Evolutionary conservation across 2,797 vertebrate genomes (phyloP).

Genomic region (Neosilurus hyrtlii): DNA sequence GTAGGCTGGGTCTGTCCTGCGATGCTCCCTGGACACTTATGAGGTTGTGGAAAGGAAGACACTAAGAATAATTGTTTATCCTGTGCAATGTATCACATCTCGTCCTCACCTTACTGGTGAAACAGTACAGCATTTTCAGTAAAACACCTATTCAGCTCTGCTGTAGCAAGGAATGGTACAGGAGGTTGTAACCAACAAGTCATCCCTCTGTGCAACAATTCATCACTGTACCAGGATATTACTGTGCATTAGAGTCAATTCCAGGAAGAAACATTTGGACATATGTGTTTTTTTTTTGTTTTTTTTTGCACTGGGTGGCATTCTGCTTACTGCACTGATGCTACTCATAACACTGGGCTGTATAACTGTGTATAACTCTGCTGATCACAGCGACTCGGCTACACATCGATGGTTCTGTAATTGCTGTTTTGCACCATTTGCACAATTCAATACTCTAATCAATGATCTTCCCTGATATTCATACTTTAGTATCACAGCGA

Average conservation of each 20-base stretch:
- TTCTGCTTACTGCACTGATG: conserved; percentile 1
- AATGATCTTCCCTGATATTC: neutral
- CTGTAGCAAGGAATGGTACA: neutral
- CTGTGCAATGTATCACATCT: conserved; percentile 2
- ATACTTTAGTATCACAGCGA: neutral
- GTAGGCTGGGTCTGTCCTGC: neutral
- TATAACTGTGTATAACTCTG: neutral
- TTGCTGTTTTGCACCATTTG: neutral
- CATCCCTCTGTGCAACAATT: neutral
- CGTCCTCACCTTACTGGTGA: neutral
- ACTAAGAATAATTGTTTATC: too few relatives aligned
- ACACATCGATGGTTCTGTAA: neutral
- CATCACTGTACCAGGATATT: conserved; percentile 4
- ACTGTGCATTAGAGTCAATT: neutral
- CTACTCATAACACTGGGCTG: neutral
- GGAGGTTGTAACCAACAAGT: neutral
- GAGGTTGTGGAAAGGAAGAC: neutral
- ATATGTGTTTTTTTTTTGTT: neutral
- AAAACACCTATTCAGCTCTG: neutral
- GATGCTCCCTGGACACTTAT: neutral
- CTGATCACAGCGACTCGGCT: neutral
- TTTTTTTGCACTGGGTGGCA: neutral
- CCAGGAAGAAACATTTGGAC: neutral
- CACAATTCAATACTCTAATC: neutral
- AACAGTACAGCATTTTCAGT: neutral